Evolutionary conservation across 2,888 invertebrate species (phyloP), one percentile per base, ranked within the genome.

Genomic region (Tetramorium bicarinatum): DNA sequence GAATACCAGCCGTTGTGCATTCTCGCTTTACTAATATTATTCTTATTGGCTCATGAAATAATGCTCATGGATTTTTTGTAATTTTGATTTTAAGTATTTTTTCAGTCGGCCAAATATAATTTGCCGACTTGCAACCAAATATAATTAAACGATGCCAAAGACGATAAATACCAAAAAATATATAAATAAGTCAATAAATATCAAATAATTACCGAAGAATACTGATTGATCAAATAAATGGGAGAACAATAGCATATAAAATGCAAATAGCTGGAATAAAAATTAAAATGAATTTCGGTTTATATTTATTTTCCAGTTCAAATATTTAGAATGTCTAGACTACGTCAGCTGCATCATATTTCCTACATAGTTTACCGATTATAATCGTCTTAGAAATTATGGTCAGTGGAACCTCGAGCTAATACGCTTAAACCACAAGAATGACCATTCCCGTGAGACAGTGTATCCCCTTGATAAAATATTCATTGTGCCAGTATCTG

Each of bases 401-500:
- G 47, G 44, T 29, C 54, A 56, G 59, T 25, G 79, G 71, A 59
- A 47, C 13, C 11, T 44, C 34, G 1, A 25, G 38, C 72, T 34
- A 47, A 72, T 72, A 59, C 47, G 21, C 59, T 47, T 8, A 11
- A 44, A 15, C 11, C 34, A 21, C 74, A 47, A 47, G 74, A 47
- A 56, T 59, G 59, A 18, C 13, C 25, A 11, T 59, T 29, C 44
- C 34, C 47, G 13, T 25, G 34, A 44, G 75, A 18, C 49, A 29
- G 34, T 59, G 34, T 44, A 47, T 71, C 56, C 44, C 44, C 21
- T 56, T 72, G 21, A 79, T 79, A 79, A 79, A 72, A 72, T 79
- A 80, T 72, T 80, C 59, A 80, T 47, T 74, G 59, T 59, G 56
- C 56, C 34, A 21, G 74, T 59, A 80, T 49, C 74, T 80, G 59